Percentiles rank a stretch among this genome's conserved stretches.
Evolutionary conservation across 2,888 invertebrate species (phyloP).

Genomic region (Epirrhoe alternata): DNA sequence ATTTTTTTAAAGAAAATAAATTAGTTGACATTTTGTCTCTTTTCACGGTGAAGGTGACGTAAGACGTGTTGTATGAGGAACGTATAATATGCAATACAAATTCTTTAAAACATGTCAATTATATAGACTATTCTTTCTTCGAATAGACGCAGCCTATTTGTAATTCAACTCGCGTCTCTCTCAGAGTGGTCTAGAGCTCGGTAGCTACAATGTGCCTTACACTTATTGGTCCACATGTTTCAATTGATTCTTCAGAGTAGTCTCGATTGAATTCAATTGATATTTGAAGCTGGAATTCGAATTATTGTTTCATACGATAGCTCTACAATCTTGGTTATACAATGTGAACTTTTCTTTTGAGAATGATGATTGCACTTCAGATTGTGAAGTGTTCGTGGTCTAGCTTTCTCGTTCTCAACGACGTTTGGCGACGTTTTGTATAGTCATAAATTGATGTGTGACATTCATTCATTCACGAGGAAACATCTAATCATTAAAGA

Average conservation of each 20-base stretch:
- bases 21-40: too few relatives aligned
- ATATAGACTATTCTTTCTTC: constrained; percentile 3
- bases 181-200: constrained; percentile 66
- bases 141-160: constrained; percentile 53
- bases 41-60: not conserved
- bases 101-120: not conserved
- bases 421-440: too few relatives aligned
- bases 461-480: too few relatives aligned
- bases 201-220: constrained; percentile 65
- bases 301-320: constrained; percentile 23
- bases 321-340: not conserved
- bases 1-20: too few relatives aligned
- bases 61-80: not conserved
- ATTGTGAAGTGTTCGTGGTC: not conserved
- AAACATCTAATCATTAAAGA: too few relatives aligned
- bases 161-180: constrained; percentile 64
- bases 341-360: not conserved
- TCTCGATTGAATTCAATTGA: constrained; percentile 28
- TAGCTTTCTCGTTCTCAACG: too few relatives aligned
- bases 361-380: not conserved
- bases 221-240: constrained; percentile 64
- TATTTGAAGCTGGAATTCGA: constrained; percentile 19
- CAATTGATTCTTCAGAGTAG: constrained; percentile 28
- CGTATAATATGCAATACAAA: too few relatives aligned
- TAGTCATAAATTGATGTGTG: too few relatives aligned